Evolutionary conservation across 1,140 invertebrate genomes (phyloP).

Genomic region (Drosophila kurseongensis): DNA sequence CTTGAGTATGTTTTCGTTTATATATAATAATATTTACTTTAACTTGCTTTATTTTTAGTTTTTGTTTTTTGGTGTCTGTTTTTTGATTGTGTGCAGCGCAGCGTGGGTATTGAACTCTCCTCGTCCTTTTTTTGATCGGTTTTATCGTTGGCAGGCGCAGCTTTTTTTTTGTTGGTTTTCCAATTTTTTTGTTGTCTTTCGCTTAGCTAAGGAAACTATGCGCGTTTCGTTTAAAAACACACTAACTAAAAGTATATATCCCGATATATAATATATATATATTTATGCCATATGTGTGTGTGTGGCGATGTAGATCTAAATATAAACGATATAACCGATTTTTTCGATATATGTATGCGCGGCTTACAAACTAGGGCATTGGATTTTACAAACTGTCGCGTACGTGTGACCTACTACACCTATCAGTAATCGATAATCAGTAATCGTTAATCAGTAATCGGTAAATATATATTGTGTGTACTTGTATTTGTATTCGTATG

Average conservation of each 20-base stretch:
- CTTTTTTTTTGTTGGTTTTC: slow-evolving; percentile 27
- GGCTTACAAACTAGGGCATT: slow-evolving; percentile 41
- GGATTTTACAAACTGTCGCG: slow-evolving; percentile 46
- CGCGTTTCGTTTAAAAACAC: slow-evolving; percentile 58
- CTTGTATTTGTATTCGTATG: slow-evolving; percentile 24
- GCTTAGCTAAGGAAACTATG: slow-evolving; percentile 59
- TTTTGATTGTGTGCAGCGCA: slow-evolving; percentile 63
- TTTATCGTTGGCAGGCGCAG: slow-evolving; percentile 39
- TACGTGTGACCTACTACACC: slow-evolving; percentile 12
- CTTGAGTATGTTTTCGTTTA: slow-evolving; percentile 51
- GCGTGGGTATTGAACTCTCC: slow-evolving; percentile 29
- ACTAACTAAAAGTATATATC: slow-evolving; percentile 49
- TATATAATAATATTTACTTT: slow-evolving; percentile 56
- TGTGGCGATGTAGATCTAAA: slow-evolving; percentile 16
- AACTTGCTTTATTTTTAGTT: slow-evolving; percentile 32
- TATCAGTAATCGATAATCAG: slow-evolving; percentile 25
- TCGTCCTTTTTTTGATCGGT: slow-evolving; percentile 17
- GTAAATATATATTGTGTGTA: slow-evolving; percentile 25
- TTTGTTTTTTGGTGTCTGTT: slow-evolving; percentile 57
- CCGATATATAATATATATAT: slow-evolving; percentile 34
- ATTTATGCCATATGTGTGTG: slow-evolving; percentile 37
- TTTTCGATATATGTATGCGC: slow-evolving; percentile 25
- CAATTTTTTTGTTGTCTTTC: slow-evolving; percentile 32
- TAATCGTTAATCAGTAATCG: slow-evolving; percentile 20
- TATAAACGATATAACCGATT: slow-evolving; percentile 47